A percentile compares a stretch with the other conserved stretches of the same genome.
Evolutionary conservation across 2,797 vertebrate genomes (phyloP).

Genomic region (Falco rusticolus): DNA sequence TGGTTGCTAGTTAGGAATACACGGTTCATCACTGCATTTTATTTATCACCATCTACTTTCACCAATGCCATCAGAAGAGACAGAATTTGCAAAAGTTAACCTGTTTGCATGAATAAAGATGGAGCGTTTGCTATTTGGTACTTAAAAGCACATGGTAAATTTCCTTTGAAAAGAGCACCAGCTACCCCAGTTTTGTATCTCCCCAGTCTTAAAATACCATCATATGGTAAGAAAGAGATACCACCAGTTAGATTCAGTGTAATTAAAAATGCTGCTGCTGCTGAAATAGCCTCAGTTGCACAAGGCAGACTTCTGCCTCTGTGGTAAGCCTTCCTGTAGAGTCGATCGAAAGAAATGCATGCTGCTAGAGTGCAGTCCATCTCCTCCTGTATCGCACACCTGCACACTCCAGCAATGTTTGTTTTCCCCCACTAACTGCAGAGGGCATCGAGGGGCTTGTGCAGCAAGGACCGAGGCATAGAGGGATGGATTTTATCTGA

Average conservation of each 20-base stretch:
- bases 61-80: background rate
- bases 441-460: background rate
- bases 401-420: accelerated
- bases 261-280: background rate
- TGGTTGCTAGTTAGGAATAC: background rate
- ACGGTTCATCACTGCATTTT: background rate
- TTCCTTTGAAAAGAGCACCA: background rate
- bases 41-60: background rate
- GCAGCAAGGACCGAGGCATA: background rate
- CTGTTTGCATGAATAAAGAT: background rate
- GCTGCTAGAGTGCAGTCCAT: background rate
- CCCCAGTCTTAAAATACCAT: background rate
- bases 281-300: background rate
- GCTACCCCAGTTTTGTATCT: background rate
- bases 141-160: background rate
- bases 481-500: background rate
- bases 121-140: background rate
- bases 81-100: background rate
- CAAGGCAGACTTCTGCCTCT: background rate
- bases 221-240: background rate
- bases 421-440: background rate
- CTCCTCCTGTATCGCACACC: background rate
- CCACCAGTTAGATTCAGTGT: background rate
- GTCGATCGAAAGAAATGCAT: background rate
- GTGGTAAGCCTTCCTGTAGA: background rate